Evolutionary conservation across 1,140 invertebrate species (phyloP).

Genomic region (Neuroterus valhalla): DNA sequence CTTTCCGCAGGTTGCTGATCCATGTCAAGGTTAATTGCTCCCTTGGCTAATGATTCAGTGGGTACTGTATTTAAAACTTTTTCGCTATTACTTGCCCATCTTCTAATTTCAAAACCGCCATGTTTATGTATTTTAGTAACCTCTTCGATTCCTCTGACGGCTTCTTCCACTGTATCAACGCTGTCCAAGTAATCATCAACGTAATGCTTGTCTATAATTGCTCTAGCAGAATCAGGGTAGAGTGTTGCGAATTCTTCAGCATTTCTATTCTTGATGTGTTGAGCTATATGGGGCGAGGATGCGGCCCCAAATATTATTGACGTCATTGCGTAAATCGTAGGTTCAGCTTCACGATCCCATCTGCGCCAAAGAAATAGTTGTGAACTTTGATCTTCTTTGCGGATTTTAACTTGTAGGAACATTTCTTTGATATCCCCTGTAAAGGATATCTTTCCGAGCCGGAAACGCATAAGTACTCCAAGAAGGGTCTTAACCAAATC

Average conservation of each 20-base stretch:
- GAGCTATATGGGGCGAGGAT: constrained; percentile 54
- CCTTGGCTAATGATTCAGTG: background rate
- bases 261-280: constrained; percentile 60
- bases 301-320: constrained; percentile 56
- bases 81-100: constrained; percentile 12
- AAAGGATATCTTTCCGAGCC: background rate
- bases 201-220: constrained; percentile 54
- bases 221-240: constrained; percentile 48
- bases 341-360: constrained; percentile 55
- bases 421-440: constrained; percentile 39
- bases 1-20: background rate
- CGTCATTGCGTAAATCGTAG: constrained; percentile 54
- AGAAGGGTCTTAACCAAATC: constrained; percentile 28
- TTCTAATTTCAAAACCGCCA: constrained; percentile 36
- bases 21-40: too few species aligned
- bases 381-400: constrained; percentile 28
- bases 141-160: constrained; percentile 41
- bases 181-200: constrained; percentile 63
- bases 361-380: constrained; percentile 35
- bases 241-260: constrained; percentile 43
- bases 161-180: constrained; percentile 42
- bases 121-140: constrained; percentile 51
- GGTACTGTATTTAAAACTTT: background rate
- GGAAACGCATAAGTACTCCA: constrained; percentile 28
- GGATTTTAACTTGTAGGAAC: constrained; percentile 34